A percentile compares a stretch with the other conserved stretches of the same genome.
These are phyloP conservation scores for Diplazon laetatorius DNA, from an alignment of 2,888 invertebrate species.

Conservation along the genomic window DNA sequence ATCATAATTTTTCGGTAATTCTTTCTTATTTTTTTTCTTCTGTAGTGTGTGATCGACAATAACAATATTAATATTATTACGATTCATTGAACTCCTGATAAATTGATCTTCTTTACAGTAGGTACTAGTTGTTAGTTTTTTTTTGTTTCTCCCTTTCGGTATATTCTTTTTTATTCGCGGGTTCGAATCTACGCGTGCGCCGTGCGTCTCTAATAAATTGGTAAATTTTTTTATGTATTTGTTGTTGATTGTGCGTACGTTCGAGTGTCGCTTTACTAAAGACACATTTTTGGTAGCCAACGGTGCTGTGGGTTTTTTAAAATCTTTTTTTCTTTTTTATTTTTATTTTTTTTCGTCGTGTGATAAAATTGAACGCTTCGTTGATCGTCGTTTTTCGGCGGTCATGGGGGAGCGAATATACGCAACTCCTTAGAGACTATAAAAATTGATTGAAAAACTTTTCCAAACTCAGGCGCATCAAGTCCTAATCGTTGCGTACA, in stretches of 20 bases:
- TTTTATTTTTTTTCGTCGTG: conserved; percentile 32
- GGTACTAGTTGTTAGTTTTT: conserved; percentile 60
- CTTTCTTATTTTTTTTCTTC: conserved; percentile 33
- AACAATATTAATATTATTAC: conserved; percentile 60
- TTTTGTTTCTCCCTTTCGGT: background rate
- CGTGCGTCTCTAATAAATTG: conserved; percentile 59
- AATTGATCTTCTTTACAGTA: conserved; percentile 64
- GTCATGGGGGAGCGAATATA: conserved; percentile 32
- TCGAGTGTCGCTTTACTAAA: conserved; percentile 61
- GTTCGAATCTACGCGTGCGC: conserved; percentile 58
- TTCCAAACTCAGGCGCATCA: conserved; percentile 26
- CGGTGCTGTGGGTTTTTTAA: conserved; percentile 13
- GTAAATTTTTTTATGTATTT: background rate
- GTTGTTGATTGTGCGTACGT: conserved; percentile 67
- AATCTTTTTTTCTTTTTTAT: background rate
- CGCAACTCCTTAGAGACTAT: conserved; percentile 51
- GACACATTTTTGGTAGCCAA: conserved; percentile 42
- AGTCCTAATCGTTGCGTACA: conserved; percentile 40
- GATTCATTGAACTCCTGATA: conserved; percentile 58
- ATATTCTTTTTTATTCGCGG: conserved; percentile 35
- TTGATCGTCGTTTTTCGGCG: conserved; percentile 31
- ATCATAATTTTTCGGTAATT: conserved; percentile 54
- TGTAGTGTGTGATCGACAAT: conserved; percentile 57
- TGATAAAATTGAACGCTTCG: conserved; percentile 45
- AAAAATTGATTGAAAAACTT: conserved; percentile 37